A percentile compares a stretch with the other conserved stretches of the same genome.
Evolutionary conservation across 2,113 vertebrate genomes (phyloP).

Genomic region (Eleginops maclovinus): DNA sequence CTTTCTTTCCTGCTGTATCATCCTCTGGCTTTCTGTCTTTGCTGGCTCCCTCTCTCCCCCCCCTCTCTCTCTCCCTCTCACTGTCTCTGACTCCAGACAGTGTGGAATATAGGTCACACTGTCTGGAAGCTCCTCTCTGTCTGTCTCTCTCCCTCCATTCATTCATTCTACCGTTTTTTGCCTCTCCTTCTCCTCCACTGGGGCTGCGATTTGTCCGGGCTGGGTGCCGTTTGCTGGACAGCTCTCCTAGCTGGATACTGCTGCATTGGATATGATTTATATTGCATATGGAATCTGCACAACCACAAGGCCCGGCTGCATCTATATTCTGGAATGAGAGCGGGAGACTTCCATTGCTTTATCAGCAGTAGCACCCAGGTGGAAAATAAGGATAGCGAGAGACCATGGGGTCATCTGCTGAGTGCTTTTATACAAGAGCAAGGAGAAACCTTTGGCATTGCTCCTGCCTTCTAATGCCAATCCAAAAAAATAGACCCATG

Average conservation of each 20-base stretch:
- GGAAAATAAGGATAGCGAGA: constrained; percentile 50
- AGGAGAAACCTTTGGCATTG: constrained; percentile 53
- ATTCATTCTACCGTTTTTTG: constrained; percentile 46
- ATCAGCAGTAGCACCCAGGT: constrained; percentile 46
- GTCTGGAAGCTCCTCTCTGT: constrained; percentile 72
- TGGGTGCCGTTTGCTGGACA: constrained; percentile 61
- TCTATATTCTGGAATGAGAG: constrained; percentile 67
- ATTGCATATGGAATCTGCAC: constrained; percentile 60
- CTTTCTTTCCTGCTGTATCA: constrained; percentile 42
- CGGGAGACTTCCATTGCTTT: constrained; percentile 58
- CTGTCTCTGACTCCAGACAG: constrained; percentile 70
- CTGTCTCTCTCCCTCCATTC: constrained; percentile 43
- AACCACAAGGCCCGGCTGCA: constrained; percentile 68
- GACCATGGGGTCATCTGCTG: constrained; percentile 54
- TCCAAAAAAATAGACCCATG: constrained; percentile 48
- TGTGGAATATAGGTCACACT: constrained; percentile 78
- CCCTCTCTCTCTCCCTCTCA: constrained; percentile 49
- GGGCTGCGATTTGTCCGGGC: constrained; percentile 61
- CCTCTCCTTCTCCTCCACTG: constrained; percentile 56
- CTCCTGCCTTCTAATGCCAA: constrained; percentile 47
- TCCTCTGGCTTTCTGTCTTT: constrained; percentile 32
- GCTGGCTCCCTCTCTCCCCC: constrained; percentile 29
- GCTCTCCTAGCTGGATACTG: constrained; percentile 54
- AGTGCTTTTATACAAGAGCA: constrained; percentile 50
- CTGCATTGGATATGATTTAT: constrained; percentile 66